These are phyloP conservation scores for Metellina segmentata DNA, from an alignment of 2,888 invertebrate genomes.

Conservation along the genomic window DNA sequence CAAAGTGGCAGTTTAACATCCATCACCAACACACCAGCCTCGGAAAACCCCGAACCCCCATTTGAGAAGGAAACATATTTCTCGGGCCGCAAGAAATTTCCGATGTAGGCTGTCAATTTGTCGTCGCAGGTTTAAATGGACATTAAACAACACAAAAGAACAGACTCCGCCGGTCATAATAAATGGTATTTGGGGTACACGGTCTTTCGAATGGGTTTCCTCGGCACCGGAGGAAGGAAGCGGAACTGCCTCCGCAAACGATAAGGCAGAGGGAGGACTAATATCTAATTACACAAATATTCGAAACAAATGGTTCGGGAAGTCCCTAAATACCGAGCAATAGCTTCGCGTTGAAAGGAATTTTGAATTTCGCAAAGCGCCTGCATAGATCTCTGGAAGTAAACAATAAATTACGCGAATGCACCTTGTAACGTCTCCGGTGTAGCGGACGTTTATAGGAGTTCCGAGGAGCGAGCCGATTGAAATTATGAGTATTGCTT, in stretches of 20 bases:
- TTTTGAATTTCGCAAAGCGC: no score
- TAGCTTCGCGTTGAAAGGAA: no score
- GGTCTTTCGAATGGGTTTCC: not conserved
- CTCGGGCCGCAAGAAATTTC: conserved; percentile 22
- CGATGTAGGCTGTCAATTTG: conserved; percentile 16
- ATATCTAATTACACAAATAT: conserved; percentile 2
- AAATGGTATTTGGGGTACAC: not conserved
- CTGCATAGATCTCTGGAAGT: no score
- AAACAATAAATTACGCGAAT: no score
- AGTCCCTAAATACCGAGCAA: no score
- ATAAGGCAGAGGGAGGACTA: not conserved
- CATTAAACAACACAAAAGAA: not conserved
- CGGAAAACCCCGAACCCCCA: not conserved
- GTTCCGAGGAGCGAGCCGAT: no score
- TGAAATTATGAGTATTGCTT: no score
- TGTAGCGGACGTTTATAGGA: no score
- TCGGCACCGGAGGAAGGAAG: not conserved
- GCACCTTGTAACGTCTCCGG: no score
- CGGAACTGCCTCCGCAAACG: not conserved
- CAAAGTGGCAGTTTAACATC: not conserved
- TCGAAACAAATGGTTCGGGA: not conserved
- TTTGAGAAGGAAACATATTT: not conserved
- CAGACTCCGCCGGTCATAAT: not conserved
- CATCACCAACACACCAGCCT: not conserved
- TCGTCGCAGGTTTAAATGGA: conserved; percentile 4